These are phyloP conservation scores for Peucedramus taeniatus DNA, from an alignment of 2,113 vertebrate genomes.

Conservation along the genomic window DNA sequence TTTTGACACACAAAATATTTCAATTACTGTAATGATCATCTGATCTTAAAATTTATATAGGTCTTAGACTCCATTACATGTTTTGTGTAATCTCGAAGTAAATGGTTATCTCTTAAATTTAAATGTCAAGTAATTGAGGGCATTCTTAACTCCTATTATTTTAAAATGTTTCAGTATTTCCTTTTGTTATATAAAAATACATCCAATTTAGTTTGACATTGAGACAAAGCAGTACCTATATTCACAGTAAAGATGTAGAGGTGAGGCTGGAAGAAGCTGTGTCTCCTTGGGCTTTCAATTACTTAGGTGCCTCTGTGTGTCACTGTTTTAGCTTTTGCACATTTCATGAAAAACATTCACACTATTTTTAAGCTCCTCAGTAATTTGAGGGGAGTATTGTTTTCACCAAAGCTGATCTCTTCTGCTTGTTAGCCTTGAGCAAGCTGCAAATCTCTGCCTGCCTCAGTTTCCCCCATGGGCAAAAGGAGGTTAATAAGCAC, in stretches of 20 bases:
- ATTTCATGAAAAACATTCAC: not conserved
- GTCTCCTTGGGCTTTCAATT: not conserved
- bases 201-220: not conserved
- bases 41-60: not conserved
- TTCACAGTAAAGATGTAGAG: not conserved
- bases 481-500: not conserved
- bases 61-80: not conserved
- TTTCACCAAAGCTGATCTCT: not conserved
- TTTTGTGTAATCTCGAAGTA: not conserved
- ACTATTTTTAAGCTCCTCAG: not conserved
- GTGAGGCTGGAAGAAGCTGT: not conserved
- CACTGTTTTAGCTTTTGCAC: not conserved
- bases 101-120: not conserved
- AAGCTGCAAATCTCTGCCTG: not conserved
- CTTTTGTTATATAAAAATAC: not conserved
- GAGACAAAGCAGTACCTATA: not conserved
- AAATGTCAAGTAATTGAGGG: not conserved
- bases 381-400: not conserved
- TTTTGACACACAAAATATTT: not conserved
- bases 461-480: not conserved
- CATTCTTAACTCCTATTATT: not conserved
- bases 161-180: not conserved
- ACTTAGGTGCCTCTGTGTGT: not conserved
- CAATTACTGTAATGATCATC: not conserved
- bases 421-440: not conserved